phyloP scores from a whole-genome alignment of 1,140 invertebrate species.

The Anastrepha ludens region DNA sequence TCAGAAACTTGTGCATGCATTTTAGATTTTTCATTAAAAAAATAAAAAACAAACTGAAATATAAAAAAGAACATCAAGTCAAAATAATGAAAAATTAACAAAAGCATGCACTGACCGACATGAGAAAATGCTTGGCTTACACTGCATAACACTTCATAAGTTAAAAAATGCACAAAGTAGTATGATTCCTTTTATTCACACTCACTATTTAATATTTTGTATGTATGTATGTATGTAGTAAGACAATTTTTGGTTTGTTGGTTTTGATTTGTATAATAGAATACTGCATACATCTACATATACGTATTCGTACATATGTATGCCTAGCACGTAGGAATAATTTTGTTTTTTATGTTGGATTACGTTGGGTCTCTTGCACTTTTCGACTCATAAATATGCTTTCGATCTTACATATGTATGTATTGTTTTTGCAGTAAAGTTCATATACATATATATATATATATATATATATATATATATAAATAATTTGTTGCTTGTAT shows the following conservation, averaged over 20 bases:
- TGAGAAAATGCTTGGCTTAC: slow-evolving; percentile 28
- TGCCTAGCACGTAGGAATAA: neutral
- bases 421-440: neutral
- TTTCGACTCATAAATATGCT: too few relatives aligned
- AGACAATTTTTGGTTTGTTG: neutral
- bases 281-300: neutral
- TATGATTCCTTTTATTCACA: slow-evolving; percentile 14
- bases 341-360: neutral
- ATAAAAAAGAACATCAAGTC: neutral
- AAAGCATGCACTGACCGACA: neutral
- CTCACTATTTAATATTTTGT: neutral
- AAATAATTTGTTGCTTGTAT: neutral
- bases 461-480: neutral
- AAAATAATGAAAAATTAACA: neutral
- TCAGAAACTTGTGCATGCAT: neutral
- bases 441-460: neutral
- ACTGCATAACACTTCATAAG: neutral
- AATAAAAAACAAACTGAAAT: neutral
- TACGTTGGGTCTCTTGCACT: neutral
- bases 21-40: neutral
- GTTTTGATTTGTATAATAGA: neutral
- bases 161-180: neutral
- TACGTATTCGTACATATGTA: neutral
- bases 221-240: neutral
- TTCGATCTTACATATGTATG: too few relatives aligned